These are phyloP conservation scores for Ornithorhynchus anatinus DNA, from an alignment of 2,113 vertebrate species.

Conservation along the genomic window DNA sequence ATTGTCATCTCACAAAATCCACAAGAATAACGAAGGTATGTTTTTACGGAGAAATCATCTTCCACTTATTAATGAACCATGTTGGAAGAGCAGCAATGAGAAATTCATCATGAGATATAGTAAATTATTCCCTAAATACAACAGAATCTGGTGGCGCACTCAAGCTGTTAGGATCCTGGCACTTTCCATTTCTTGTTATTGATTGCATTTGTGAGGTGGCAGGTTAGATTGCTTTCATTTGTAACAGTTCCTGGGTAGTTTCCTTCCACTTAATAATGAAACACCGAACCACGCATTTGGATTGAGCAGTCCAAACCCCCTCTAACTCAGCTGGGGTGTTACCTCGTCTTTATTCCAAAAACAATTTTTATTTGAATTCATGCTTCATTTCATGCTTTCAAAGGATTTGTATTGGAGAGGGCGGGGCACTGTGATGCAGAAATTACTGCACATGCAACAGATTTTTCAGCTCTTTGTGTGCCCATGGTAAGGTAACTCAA, in stretches of 20 bases:
- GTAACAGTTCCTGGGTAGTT: neutral
- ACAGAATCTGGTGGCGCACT: conserved; percentile 27
- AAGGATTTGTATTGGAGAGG: neutral
- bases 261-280: conserved; percentile 1
- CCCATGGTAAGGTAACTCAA: conserved; percentile 12
- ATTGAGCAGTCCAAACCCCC: neutral
- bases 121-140: conserved; percentile 25
- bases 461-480: neutral
- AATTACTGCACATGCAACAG: neutral
- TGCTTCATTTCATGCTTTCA: conserved; percentile 28
- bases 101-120: neutral
- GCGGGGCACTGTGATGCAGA: neutral
- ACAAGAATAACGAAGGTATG: neutral
- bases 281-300: neutral
- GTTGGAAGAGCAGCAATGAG: conserved; percentile 25
- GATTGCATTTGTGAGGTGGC: neutral
- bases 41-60: neutral
- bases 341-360: conserved; percentile 35
- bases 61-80: neutral
- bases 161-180: neutral
- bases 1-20: neutral
- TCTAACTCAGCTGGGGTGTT: neutral
- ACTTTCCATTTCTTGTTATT: neutral
- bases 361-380: conserved; percentile 21
- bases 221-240: neutral